Base-by-base conservation (phyloP, 2,797 vertebrate genomes). In the Linurgus olivaceus region DNA sequence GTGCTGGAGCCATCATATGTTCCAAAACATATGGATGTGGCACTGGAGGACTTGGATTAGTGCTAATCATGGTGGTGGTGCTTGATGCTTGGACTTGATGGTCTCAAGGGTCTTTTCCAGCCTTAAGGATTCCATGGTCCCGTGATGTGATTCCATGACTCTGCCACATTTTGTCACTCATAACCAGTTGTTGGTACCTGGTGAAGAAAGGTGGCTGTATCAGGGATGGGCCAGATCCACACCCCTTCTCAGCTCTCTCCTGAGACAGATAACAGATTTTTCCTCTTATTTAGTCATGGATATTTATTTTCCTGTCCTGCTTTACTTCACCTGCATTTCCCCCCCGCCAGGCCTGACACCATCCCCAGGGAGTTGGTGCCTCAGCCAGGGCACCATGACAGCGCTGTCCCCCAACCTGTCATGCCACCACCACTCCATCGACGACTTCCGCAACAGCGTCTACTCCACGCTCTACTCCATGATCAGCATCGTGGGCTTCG, bases 381-480 rank as follows among this genome's bases (percentile, higher is more conserved):
- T 44, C 88, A 23, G 63, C 28, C 28, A 16, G 0, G 52, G 21
- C 94, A 94, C 95, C 52, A 68, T 86, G 77, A 96, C 84, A 2
- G 24, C 3, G 3, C 76, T 4, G 37, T 71, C 92, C 11, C 21
- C 33, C 29, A 96, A 91, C 79, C 24, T 80, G 29, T 95, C 42
- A 0, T 98, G 97, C 96, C 91, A 75, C 1, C 90, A 76, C 1
- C 92, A 79, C 59, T 95, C 97, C 51, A 99, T 99, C 5, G 99
- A 99, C 7, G 98, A 99, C 42, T 99, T 99, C 97, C 98, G 99
- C 21, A 99, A 99, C 97, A 96, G 98, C 85, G 98, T 99, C 19
- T 99, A 99, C 96, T 98, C 99, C 86, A 98, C 98, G 0, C 88
- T 98, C 47, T 99, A 99, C 97, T 99, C 98, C 71, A 95, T 99